Evolutionary conservation across 2,888 invertebrate species (phyloP).

Genomic region (Dasysyrphus albostriatus): DNA sequence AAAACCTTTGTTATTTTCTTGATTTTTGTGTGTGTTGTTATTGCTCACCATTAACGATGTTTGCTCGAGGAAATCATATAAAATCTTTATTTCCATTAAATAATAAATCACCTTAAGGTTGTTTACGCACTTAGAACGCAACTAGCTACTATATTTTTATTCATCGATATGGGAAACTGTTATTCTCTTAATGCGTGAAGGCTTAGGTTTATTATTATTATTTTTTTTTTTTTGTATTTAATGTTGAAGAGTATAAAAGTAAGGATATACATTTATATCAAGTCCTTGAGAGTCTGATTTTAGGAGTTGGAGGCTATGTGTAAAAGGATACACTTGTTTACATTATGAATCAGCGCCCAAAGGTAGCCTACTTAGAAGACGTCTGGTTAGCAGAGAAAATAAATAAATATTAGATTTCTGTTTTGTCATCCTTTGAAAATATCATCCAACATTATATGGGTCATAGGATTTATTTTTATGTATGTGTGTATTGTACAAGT

Average conservation of each 20-base stretch:
- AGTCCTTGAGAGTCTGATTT: constrained; percentile 24
- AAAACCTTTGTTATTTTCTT: neutral
- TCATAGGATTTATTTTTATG: constrained; percentile 45
- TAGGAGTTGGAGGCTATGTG: constrained; percentile 2
- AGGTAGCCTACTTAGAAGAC: constrained; percentile 42
- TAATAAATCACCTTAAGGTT: constrained; percentile 67
- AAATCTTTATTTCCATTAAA: constrained; percentile 62
- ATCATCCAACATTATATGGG: constrained; percentile 44
- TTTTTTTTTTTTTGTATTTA: constrained; percentile 18
- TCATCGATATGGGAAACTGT: constrained; percentile 38
- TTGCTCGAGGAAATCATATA: constrained; percentile 31
- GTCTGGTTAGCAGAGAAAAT: constrained; percentile 49
- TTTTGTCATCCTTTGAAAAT: constrained; percentile 65
- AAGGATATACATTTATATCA: neutral
- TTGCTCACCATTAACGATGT: constrained; percentile 31
- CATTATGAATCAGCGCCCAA: constrained; percentile 58
- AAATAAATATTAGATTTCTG: constrained; percentile 70
- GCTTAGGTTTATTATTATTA: constrained; percentile 27
- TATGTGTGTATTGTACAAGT: neutral
- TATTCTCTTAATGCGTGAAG: constrained; percentile 27
- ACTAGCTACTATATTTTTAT: constrained; percentile 41
- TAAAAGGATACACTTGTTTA: constrained; percentile 60
- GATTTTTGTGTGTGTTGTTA: neutral
- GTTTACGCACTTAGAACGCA: constrained; percentile 51
- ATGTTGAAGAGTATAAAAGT: constrained; percentile 9